phyloP scores from a whole-genome alignment of 2,113 vertebrate genomes.

The Triplophysa rosa region DNA sequence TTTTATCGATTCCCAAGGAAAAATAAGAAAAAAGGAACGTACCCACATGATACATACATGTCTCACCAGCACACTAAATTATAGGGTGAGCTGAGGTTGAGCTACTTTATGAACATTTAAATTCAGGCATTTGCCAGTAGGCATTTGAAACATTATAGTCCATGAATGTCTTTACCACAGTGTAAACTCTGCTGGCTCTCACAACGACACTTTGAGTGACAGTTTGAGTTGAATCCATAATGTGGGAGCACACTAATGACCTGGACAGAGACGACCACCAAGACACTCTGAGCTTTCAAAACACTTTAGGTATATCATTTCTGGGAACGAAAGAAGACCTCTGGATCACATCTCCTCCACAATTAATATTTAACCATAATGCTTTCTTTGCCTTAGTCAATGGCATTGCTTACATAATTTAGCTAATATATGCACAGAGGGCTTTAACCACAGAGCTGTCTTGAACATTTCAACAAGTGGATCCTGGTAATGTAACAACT shows the following conservation, averaged over 20 bases:
- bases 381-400: conserved; percentile 7
- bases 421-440: neutral
- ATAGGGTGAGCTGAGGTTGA: conserved; percentile 37
- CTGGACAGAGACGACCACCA: conserved; percentile 35
- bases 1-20: neutral
- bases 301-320: conserved; percentile 20
- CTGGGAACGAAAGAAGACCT: conserved; percentile 10
- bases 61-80: conserved; percentile 41
- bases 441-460: neutral
- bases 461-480: conserved; percentile 17
- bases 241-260: conserved; percentile 17
- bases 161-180: conserved; percentile 16
- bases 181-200: conserved; percentile 25
- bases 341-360: neutral
- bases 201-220: conserved; percentile 28
- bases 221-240: conserved; percentile 34
- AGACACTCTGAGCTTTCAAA: conserved; percentile 30
- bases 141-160: conserved; percentile 27
- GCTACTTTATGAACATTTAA: conserved; percentile 37
- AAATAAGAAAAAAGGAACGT: neutral
- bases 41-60: conserved; percentile 15
- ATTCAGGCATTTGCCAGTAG: conserved; percentile 44
- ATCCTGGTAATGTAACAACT: conserved; percentile 27
- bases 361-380: conserved; percentile 30
- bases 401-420: neutral